phyloP scores from a whole-genome alignment of 1,140 invertebrate species.

The Anoplophora glabripennis region DNA sequence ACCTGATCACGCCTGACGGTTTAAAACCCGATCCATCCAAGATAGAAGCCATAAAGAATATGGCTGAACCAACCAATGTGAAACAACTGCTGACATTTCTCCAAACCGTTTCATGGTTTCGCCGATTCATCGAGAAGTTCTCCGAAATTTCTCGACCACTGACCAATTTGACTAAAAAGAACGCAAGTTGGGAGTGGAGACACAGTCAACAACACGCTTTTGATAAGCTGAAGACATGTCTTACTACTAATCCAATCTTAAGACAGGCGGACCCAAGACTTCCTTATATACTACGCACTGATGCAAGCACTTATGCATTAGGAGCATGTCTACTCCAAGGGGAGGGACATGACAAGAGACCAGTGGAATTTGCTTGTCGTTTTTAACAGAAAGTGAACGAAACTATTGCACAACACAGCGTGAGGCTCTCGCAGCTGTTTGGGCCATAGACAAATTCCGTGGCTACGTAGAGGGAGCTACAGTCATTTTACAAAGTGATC shows the following conservation, averaged over 20 bases:
- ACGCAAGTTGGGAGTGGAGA: slow-evolving; percentile 38
- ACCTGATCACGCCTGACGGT: no score
- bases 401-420: slow-evolving; percentile 46
- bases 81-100: slow-evolving; percentile 38
- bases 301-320: slow-evolving; percentile 37
- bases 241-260: background rate
- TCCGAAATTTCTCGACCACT: slow-evolving; percentile 44
- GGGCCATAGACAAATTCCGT: slow-evolving; percentile 43
- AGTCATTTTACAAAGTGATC: slow-evolving; percentile 39
- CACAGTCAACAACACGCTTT: slow-evolving; percentile 16
- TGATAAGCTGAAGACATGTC: background rate
- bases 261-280: background rate
- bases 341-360: slow-evolving; percentile 11
- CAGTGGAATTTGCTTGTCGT: slow-evolving; percentile 2
- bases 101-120: slow-evolving; percentile 45
- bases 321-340: slow-evolving; percentile 45
- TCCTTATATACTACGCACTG: slow-evolving; percentile 5
- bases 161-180: slow-evolving; percentile 40
- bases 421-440: slow-evolving; percentile 47
- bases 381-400: slow-evolving; percentile 40
- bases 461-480: slow-evolving; percentile 30
- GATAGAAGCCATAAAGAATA: slow-evolving; percentile 28
- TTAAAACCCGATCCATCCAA: no score
- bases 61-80: slow-evolving; percentile 34
- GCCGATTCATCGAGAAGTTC: slow-evolving; percentile 47